Conservation (phyloP, 2,888 invertebrate genomes). For the Ormyrus thymus region DNA sequence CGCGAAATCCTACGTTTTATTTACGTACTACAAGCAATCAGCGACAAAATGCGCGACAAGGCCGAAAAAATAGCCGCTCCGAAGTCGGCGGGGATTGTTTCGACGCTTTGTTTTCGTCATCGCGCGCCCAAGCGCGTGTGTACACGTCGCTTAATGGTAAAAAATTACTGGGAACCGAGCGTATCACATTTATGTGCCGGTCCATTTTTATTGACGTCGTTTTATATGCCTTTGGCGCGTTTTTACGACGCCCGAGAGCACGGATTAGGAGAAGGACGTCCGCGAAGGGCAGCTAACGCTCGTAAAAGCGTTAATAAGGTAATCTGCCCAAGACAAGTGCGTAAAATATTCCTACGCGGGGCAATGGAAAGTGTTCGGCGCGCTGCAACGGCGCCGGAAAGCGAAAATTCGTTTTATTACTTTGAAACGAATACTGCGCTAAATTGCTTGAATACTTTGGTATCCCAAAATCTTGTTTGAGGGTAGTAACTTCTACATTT, state of each 20-base stretch:
- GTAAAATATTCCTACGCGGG: conserved; percentile 5
- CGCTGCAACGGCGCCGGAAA: not conserved
- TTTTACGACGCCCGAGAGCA: not conserved
- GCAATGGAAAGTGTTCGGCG: not conserved
- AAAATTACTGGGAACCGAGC: conserved; percentile 24
- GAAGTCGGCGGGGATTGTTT: not conserved
- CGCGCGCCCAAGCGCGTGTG: not conserved
- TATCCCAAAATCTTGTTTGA: too few relatives aligned
- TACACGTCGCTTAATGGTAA: conserved; percentile 8
- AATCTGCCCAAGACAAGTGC: conserved; percentile 6
- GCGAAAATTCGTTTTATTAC: not conserved
- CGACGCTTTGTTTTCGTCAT: not conserved
- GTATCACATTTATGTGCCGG: conserved; percentile 7
- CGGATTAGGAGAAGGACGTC: not conserved
- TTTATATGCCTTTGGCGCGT: not conserved
- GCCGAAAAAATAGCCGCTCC: not conserved
- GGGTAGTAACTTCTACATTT: too few relatives aligned
- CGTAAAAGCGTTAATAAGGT: conserved; percentile 39
- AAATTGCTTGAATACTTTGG: conserved; percentile 8
- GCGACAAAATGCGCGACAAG: not conserved
- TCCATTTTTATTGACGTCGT: conserved; percentile 32
- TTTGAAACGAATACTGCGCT: not conserved
- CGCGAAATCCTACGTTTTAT: conserved; percentile 9
- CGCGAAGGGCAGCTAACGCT: conserved; percentile 4
- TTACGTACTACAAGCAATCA: not conserved